Evolutionary conservation across 2,888 invertebrate genomes (phyloP).

Genomic region (Diadromus collaris): DNA sequence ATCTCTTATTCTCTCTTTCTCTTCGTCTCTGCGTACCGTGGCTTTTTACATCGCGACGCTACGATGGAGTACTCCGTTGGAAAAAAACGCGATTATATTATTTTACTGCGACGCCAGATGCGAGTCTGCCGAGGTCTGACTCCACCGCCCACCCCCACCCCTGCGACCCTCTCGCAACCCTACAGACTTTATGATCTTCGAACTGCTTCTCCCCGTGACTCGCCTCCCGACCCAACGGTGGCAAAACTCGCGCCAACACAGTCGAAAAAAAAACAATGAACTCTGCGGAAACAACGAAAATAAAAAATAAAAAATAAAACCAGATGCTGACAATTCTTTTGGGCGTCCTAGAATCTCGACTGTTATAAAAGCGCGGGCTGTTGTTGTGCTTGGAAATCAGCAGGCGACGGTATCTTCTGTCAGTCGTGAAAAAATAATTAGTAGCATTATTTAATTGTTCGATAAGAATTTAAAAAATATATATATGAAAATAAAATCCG

Average conservation of each 20-base stretch:
- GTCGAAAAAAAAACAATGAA: not conserved
- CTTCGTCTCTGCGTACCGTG: not conserved
- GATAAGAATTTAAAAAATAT: not conserved
- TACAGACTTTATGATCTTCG: slow-evolving; percentile 42
- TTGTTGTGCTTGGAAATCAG: not conserved
- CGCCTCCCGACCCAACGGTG: not conserved
- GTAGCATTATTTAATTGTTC: slow-evolving; percentile 7
- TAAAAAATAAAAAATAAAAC: not conserved
- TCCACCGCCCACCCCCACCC: too few species aligned
- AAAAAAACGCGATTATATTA: slow-evolving; percentile 39
- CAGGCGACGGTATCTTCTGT: not conserved
- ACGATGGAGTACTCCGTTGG: slow-evolving; percentile 17
- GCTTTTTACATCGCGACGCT: not conserved
- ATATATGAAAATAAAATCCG: not conserved
- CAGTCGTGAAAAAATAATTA: not conserved
- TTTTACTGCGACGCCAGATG: slow-evolving; percentile 46
- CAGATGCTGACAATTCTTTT: not conserved
- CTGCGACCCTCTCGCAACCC: not conserved
- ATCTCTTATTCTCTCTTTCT: slow-evolving; percentile 41
- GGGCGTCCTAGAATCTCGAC: not conserved
- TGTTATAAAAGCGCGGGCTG: not conserved
- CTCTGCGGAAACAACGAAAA: not conserved
- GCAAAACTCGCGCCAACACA: not conserved
- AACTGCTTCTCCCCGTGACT: slow-evolving; percentile 39
- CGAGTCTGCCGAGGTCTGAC: too few species aligned